Evolutionary conservation across 1,140 invertebrate species (phyloP).

Genomic region (Drosophila virilis): DNA sequence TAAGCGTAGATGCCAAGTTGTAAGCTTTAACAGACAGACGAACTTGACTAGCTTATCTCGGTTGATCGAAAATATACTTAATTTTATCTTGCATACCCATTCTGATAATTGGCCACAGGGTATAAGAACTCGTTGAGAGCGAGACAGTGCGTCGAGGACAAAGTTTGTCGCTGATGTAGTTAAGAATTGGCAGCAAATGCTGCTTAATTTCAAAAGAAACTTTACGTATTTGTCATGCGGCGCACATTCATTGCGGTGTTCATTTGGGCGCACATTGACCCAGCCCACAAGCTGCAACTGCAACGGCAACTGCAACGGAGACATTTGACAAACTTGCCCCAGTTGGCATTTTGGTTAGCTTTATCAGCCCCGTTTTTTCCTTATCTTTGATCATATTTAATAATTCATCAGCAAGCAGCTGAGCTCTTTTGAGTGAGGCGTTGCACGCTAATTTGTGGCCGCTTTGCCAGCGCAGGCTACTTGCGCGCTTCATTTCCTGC

Average conservation of each 20-base stretch:
- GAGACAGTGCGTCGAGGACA: conserved; percentile 67
- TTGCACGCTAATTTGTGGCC: conserved; percentile 72
- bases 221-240: conserved; percentile 82
- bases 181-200: conserved; percentile 83
- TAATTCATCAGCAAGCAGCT: conserved; percentile 63
- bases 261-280: conserved; percentile 79
- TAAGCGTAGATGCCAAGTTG: too few relatives aligned
- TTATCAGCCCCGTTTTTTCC: neutral
- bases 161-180: conserved; percentile 81
- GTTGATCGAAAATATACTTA: too few relatives aligned
- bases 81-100: neutral
- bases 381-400: conserved; percentile 58
- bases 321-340: conserved; percentile 52
- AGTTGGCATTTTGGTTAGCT: neutral
- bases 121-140: conserved; percentile 32
- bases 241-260: conserved; percentile 82
- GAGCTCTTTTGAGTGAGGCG: conserved; percentile 27
- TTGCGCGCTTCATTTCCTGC: conserved; percentile 78
- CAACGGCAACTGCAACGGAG: neutral
- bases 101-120: neutral
- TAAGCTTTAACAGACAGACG: too few relatives aligned
- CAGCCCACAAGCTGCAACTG: conserved; percentile 15
- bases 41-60: too few relatives aligned
- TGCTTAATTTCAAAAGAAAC: conserved; percentile 83
- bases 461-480: conserved; percentile 35